Evolutionary conservation across 2,113 vertebrate genomes (phyloP).

Genomic region (Furnarius figulus): DNA sequence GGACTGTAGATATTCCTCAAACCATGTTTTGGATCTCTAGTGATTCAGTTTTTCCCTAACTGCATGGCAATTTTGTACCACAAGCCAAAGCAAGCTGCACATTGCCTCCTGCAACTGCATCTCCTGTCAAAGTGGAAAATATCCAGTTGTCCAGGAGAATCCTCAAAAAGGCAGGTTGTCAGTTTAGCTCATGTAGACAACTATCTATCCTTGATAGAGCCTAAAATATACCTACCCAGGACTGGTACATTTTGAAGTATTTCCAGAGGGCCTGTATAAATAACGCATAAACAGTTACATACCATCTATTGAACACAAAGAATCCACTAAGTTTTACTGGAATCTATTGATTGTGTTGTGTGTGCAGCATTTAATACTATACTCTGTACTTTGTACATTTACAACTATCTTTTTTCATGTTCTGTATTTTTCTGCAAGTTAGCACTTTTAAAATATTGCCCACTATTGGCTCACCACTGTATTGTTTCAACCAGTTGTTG

Average conservation of each 20-base stretch:
- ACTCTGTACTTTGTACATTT: background rate
- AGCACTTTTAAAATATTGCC: background rate
- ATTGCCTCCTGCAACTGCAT: background rate
- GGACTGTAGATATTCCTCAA: background rate
- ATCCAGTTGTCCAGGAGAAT: background rate
- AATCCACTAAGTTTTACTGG: background rate
- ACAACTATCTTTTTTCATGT: background rate
- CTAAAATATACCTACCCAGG: background rate
- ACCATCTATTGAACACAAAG: background rate
- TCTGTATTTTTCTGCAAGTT: background rate
- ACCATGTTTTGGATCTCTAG: background rate
- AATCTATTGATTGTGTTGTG: background rate
- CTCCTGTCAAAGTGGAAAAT: background rate
- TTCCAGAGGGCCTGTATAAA: background rate
- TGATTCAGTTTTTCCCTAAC: background rate
- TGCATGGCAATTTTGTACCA: rapidly evolving
- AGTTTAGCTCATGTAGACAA: background rate
- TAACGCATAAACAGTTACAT: background rate
- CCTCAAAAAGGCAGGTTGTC: background rate
- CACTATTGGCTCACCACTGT: background rate
- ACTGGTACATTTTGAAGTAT: background rate
- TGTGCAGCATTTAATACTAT: background rate
- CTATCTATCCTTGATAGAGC: background rate
- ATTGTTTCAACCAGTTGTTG: background rate
- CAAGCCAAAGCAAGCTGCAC: background rate